These are phyloP conservation scores for Apamea monoglypha DNA, from an alignment of 2,888 invertebrate species.

Conservation along the genomic window DNA sequence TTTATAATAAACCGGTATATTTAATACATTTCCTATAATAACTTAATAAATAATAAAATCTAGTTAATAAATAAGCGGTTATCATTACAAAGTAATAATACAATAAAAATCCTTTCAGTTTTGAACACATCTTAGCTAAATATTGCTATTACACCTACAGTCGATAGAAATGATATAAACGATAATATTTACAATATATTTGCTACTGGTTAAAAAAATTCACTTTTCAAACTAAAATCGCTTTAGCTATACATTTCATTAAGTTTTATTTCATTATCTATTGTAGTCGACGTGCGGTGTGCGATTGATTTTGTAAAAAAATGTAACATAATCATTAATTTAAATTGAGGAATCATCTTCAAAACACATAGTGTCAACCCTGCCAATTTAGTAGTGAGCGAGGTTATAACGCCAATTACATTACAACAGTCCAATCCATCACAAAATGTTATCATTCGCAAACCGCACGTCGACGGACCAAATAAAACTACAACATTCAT, in stretches of 20 bases:
- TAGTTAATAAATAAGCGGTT: constrained; percentile 84
- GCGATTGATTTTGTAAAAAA: constrained; percentile 26
- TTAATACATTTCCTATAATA: constrained; percentile 76
- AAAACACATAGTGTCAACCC: constrained; percentile 29
- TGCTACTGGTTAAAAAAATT: constrained; percentile 76
- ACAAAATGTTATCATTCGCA: constrained; percentile 11
- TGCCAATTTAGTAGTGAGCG: constrained; percentile 46
- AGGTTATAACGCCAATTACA: constrained; percentile 28
- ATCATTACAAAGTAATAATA: constrained; percentile 83
- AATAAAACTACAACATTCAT: constrained; percentile 61
- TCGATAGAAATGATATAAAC: constrained; percentile 82
- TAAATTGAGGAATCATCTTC: constrained; percentile 14
- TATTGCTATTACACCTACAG: constrained; percentile 85
- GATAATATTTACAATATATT: constrained; percentile 84
- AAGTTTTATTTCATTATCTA: constrained; percentile 75
- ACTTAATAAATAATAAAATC: constrained; percentile 86
- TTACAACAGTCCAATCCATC: constrained; percentile 6
- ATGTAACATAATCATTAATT: constrained; percentile 1
- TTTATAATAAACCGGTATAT: constrained; percentile 76
- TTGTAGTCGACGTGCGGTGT: constrained; percentile 66
- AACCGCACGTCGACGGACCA: constrained; percentile 46
- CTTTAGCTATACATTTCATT: constrained; percentile 79
- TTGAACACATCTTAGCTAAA: constrained; percentile 90
- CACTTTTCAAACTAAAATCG: constrained; percentile 75
- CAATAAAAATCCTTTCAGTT: constrained; percentile 82